Conservation (phyloP, 1,140 invertebrate species). For the Penaeus japonicus region DNA sequence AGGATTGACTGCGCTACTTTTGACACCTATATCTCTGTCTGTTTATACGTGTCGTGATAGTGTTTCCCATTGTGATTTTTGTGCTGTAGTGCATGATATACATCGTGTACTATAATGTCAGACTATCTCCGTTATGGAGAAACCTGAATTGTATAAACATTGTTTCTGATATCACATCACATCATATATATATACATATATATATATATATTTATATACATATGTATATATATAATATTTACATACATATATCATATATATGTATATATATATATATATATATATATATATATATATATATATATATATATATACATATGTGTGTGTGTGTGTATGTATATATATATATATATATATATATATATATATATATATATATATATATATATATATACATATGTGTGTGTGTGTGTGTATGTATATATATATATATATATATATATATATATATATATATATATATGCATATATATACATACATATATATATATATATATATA, state of each 20-base stretch:
- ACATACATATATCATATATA: neutral
- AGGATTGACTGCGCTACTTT: no score
- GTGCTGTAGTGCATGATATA: no score
- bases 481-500: slow-evolving; percentile 17
- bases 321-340: no score
- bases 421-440: neutral
- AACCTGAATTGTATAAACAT: no score
- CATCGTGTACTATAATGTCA: no score
- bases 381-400: neutral
- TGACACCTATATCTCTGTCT: no score
- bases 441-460: neutral
- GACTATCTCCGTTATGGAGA: no score
- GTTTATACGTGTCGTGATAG: no score
- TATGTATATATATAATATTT: neutral
- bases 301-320: neutral
- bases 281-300: neutral
- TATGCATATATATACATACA: neutral
- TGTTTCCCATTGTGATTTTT: no score
- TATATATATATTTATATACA: neutral
- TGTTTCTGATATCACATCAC: no score
- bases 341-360: neutral
- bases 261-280: slow-evolving; percentile 2
- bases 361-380: neutral
- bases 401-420: neutral
- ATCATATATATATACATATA: neutral